Evolutionary conservation across 2,888 invertebrate species (phyloP).

Genomic region (Eulithis prunata): DNA sequence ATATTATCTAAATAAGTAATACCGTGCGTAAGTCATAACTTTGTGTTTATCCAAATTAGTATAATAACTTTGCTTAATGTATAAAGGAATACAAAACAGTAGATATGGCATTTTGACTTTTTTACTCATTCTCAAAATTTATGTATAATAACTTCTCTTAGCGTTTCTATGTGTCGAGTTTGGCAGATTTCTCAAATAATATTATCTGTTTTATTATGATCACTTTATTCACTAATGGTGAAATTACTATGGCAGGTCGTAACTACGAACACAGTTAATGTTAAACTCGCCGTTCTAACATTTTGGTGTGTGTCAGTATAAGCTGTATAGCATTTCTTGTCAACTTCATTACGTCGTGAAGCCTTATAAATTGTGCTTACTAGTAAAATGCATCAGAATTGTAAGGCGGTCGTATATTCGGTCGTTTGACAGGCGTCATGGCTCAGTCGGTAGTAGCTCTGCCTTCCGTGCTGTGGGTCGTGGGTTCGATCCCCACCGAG

Average conservation of each 20-base stretch:
- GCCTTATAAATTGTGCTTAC: background rate
- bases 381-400: slow-evolving; percentile 3
- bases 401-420: slow-evolving; percentile 29
- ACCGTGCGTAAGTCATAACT: slow-evolving; percentile 16
- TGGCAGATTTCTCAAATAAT: no score
- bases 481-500: no score
- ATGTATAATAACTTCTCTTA: no score
- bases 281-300: background rate
- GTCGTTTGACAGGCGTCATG: no score
- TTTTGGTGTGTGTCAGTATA: background rate
- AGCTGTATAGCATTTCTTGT: background rate
- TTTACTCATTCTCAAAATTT: no score
- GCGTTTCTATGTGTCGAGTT: no score
- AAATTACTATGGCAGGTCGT: no score
- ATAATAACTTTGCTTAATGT: slow-evolving; percentile 10
- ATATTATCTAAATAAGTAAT: background rate
- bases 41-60: slow-evolving; percentile 26
- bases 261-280: no score
- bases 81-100: background rate
- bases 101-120: background rate
- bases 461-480: no score
- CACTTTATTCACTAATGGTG: no score
- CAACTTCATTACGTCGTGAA: background rate
- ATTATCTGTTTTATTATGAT: no score
- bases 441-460: no score